These are phyloP conservation scores for Argopecten irradians DNA, from an alignment of 1,140 invertebrate species.

Conservation along the genomic window DNA sequence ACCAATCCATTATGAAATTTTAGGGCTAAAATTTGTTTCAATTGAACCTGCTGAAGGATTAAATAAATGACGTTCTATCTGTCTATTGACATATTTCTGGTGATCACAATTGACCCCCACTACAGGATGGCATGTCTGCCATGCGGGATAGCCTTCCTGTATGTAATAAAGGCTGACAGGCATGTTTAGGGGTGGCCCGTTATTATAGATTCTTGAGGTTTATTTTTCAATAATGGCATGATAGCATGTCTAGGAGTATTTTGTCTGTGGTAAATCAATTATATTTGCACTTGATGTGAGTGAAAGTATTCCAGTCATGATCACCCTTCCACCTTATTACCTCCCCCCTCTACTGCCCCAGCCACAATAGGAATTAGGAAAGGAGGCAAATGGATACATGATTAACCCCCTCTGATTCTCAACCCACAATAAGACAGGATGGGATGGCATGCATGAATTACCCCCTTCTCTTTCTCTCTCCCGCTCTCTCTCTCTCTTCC, in stretches of 20 bases:
- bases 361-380: background rate
- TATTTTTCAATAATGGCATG: constrained; percentile 1
- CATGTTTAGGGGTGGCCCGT: background rate
- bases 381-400: too few relatives aligned
- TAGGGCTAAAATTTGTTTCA: too few relatives aligned
- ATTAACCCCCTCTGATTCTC: too few relatives aligned
- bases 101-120: too few relatives aligned
- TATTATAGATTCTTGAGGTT: background rate
- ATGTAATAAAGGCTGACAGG: background rate
- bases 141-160: background rate
- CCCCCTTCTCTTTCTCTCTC: too few relatives aligned
- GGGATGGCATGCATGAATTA: too few relatives aligned
- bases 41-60: background rate
- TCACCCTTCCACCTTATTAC: background rate
- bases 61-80: too few relatives aligned
- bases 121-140: background rate
- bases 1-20: too few relatives aligned
- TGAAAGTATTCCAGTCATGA: background rate
- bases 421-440: too few relatives aligned
- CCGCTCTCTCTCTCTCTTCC: too few relatives aligned
- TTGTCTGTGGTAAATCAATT: constrained; percentile 17
- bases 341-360: too few relatives aligned
- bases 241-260: constrained; percentile 1
- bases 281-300: constrained; percentile 6
- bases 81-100: too few relatives aligned